Percentiles rank a stretch among this genome's conserved stretches.
Conservation (phyloP, 2,113 vertebrate species). For the Sialia sialis region DNA sequence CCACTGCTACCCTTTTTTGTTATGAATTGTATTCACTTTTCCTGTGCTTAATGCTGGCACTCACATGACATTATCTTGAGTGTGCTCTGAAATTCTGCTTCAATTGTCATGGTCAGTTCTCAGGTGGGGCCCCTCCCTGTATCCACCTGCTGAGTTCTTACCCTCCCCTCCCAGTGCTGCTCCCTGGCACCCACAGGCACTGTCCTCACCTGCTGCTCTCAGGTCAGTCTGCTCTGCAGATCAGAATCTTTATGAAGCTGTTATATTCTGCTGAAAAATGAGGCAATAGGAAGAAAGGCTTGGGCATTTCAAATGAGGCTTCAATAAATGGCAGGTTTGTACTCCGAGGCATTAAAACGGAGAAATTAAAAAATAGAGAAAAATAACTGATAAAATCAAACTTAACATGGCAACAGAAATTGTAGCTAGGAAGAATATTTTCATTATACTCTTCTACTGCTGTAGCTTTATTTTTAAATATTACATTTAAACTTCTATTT, state of each 20-base stretch:
- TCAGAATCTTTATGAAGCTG: background rate
- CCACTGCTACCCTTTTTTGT: background rate
- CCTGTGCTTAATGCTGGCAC: background rate
- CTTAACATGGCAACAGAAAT: background rate
- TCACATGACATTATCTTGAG: background rate
- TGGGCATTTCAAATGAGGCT: background rate
- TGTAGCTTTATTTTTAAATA: slow-evolving; percentile 55
- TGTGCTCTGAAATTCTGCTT: background rate
- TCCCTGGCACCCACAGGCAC: background rate
- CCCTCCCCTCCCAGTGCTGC: background rate
- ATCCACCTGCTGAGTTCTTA: background rate
- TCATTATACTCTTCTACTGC: slow-evolving; percentile 46
- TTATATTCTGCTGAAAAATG: background rate
- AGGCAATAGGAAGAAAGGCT: background rate
- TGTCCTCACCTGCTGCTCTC: background rate
- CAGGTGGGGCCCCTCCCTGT: background rate
- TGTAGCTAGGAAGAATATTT: slow-evolving; percentile 40
- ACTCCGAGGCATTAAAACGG: background rate
- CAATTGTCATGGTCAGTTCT: background rate
- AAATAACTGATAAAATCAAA: background rate
- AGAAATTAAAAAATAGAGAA: background rate
- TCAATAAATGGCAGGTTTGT: background rate
- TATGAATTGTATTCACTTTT: background rate
- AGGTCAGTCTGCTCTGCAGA: background rate
- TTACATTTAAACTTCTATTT: slow-evolving; percentile 63